These are phyloP conservation scores for Drosophila buzzatii DNA, from an alignment of 2,888 invertebrate genomes.

Conservation along the genomic window DNA sequence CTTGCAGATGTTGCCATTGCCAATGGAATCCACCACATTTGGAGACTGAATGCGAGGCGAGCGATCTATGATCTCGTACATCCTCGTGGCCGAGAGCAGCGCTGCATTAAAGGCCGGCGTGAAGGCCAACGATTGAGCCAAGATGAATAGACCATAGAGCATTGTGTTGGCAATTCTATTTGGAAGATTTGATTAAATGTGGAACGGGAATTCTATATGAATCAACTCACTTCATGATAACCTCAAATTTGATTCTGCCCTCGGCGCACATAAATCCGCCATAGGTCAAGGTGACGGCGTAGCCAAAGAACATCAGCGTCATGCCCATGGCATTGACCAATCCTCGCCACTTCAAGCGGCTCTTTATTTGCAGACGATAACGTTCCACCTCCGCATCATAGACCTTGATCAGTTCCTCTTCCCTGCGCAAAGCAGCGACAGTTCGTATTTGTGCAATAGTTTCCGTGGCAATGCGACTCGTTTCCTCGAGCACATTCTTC, in stretches of 20 bases:
- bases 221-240: constrained; percentile 88
- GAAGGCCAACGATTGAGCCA: constrained; percentile 91
- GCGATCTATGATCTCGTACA: constrained; percentile 88
- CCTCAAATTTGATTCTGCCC: constrained; percentile 87
- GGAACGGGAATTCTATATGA: rapidly evolving
- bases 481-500: constrained; percentile 88
- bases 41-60: constrained; percentile 87
- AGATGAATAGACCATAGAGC: constrained; percentile 91
- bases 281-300: constrained; percentile 90
- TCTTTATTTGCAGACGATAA: constrained; percentile 86
- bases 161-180: constrained; percentile 90
- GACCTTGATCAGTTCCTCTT: constrained; percentile 87
- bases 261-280: constrained; percentile 89
- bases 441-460: constrained; percentile 91
- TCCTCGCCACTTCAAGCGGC: constrained; percentile 88
- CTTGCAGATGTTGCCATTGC: constrained; percentile 50
- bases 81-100: constrained; percentile 89
- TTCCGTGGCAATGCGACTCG: constrained; percentile 90
- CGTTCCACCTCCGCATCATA: constrained; percentile 87
- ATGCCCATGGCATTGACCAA: constrained; percentile 90
- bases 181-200: constrained; percentile 3
- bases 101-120: constrained; percentile 91
- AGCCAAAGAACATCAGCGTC: constrained; percentile 90
- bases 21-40: constrained; percentile 28
- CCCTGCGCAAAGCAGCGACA: constrained; percentile 88